phyloP scores from a whole-genome alignment of 2,888 invertebrate genomes.

The Eucera pruinosa region DNA sequence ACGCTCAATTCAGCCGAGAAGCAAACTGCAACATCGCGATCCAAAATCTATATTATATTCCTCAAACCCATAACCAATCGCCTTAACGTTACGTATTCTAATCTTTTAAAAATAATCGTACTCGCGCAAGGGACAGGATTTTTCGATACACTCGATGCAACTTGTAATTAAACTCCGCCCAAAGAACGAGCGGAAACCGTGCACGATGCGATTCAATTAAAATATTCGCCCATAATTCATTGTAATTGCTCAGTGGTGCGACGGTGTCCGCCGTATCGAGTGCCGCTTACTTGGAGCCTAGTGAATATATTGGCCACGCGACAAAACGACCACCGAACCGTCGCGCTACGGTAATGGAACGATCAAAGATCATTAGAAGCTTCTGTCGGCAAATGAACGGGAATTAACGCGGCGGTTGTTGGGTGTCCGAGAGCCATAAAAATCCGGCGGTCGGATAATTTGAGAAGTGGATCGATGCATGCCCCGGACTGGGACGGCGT shows the following conservation, averaged over 20 bases:
- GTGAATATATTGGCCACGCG: constrained; percentile 11
- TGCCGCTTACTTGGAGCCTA: neutral
- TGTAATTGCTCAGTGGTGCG: neutral
- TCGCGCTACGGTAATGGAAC: constrained; percentile 15
- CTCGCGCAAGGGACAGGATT: neutral
- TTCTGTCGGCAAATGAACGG: constrained; percentile 33
- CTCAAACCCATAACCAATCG: too few relatives aligned
- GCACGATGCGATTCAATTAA: constrained; percentile 32
- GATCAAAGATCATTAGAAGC: constrained; percentile 37
- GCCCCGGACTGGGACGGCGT: constrained; percentile 1
- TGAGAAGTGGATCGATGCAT: constrained; percentile 1
- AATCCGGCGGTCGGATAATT: constrained; percentile 32
- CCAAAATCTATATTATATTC: too few relatives aligned
- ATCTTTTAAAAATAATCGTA: neutral
- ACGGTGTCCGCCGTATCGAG: neutral
- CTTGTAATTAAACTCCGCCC: neutral
- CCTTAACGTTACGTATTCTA: too few relatives aligned
- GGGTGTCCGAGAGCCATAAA: constrained; percentile 11
- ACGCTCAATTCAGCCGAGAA: too few relatives aligned
- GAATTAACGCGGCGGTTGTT: constrained; percentile 25
- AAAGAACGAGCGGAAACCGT: neutral
- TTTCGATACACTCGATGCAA: neutral
- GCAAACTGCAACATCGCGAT: too few relatives aligned
- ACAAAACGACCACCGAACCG: constrained; percentile 17
- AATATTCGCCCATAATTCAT: constrained; percentile 41